These are phyloP conservation scores for Mus spicilegus DNA, from an alignment of 2,113 vertebrate species.

Conservation along the genomic window DNA sequence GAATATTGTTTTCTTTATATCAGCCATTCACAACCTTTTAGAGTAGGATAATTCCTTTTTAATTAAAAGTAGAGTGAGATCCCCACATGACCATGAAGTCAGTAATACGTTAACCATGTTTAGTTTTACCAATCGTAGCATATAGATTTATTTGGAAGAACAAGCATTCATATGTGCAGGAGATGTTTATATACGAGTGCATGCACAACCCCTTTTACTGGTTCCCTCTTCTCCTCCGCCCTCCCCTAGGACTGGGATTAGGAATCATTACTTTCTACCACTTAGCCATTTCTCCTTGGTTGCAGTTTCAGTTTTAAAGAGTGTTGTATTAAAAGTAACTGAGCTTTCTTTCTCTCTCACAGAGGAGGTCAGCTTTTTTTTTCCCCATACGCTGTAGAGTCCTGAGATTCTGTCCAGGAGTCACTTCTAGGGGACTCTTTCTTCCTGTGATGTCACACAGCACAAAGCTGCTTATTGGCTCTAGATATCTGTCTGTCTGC, in stretches of 20 bases:
- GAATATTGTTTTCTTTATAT: slow-evolving; percentile 33
- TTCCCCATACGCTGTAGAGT: not conserved
- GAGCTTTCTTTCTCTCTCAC: slow-evolving; percentile 39
- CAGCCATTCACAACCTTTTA: not conserved
- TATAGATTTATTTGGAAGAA: slow-evolving; percentile 37
- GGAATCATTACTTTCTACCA: not conserved
- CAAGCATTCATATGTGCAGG: not conserved
- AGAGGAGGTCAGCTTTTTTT: not conserved
- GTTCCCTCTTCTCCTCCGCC: not conserved
- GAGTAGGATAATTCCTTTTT: slow-evolving; percentile 44
- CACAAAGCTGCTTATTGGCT: not conserved
- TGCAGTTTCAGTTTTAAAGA: slow-evolving; percentile 48
- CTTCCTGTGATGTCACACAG: not conserved
- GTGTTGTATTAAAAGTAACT: not conserved
- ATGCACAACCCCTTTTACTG: not conserved
- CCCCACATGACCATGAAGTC: not conserved
- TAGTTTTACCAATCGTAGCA: slow-evolving; percentile 7
- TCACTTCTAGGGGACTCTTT: not conserved
- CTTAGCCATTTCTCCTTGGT: not conserved
- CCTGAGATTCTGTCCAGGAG: not conserved
- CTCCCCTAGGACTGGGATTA: not conserved
- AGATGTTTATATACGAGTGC: not conserved
- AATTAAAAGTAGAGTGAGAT: slow-evolving; percentile 25
- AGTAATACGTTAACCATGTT: slow-evolving; percentile 8
- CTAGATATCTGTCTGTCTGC: not conserved